Percentiles rank a stretch among this genome's conserved stretches.
Evolutionary conservation across 2,113 vertebrate genomes (phyloP).

Genomic region (Nipponia nippon): DNA sequence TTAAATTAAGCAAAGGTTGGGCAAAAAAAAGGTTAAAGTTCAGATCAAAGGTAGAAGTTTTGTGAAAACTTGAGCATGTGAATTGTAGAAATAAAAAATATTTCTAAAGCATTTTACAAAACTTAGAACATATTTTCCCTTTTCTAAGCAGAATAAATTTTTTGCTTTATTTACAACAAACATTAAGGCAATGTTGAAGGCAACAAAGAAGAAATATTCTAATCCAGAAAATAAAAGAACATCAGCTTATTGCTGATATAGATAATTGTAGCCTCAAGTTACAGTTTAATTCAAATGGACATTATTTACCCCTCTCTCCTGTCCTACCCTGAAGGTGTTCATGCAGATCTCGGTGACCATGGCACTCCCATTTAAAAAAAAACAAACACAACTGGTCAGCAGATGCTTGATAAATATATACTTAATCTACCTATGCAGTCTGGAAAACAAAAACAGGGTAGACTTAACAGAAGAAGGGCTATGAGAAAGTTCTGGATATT

Average conservation of each 20-base stretch:
- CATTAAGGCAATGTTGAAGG: neutral
- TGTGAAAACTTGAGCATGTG: neutral
- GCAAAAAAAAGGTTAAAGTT: neutral
- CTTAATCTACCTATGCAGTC: neutral
- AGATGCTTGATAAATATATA: neutral
- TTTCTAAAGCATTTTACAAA: neutral
- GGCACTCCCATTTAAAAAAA: neutral
- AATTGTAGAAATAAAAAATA: neutral
- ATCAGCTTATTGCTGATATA: neutral
- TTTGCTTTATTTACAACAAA: neutral
- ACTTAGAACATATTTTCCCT: neutral
- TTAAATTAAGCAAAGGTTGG: neutral
- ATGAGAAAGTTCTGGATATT: neutral
- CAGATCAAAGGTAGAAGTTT: neutral
- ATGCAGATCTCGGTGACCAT: neutral
- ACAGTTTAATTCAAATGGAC: neutral
- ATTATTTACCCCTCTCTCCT: neutral
- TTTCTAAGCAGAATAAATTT: neutral
- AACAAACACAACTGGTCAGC: neutral
- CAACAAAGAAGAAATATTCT: neutral
- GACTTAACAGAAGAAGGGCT: neutral
- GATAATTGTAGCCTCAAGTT: neutral
- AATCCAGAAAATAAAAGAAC: neutral
- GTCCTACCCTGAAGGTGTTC: neutral
- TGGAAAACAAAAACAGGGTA: neutral